Percentiles rank a stretch among this genome's conserved stretches.
These are phyloP conservation scores for Escarpia spicata DNA, from an alignment of 2,888 invertebrate species.

Conservation along the genomic window DNA sequence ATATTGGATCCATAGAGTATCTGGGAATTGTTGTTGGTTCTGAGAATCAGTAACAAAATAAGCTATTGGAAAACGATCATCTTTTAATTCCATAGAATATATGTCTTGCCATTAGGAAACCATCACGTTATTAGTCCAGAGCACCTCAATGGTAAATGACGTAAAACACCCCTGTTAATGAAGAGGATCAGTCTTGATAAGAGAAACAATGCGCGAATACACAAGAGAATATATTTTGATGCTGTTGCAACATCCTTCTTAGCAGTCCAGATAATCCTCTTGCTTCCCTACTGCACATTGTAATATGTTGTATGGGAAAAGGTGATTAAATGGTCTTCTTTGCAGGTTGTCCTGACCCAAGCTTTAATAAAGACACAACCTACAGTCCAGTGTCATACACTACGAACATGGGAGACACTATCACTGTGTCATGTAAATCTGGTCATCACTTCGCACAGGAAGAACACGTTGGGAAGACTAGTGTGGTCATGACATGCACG, in stretches of 20 bases:
- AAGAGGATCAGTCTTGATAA: no score
- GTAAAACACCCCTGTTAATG: no score
- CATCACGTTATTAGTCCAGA: neutral
- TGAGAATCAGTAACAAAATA: no score
- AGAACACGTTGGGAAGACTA: conserved; percentile 37
- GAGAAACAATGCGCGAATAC: no score
- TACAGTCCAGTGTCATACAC: neutral
- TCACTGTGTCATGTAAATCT: conserved; percentile 44
- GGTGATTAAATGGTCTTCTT: neutral
- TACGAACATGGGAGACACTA: conserved; percentile 32
- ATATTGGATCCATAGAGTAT: no score
- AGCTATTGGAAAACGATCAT: neutral
- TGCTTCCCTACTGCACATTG: neutral
- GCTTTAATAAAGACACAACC: neutral
- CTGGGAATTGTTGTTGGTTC: no score
- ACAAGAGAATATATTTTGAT: no score
- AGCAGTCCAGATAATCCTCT: neutral
- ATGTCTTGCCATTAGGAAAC: neutral
- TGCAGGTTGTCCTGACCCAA: conserved; percentile 22
- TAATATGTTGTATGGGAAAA: neutral
- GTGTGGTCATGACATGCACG: conserved; percentile 44
- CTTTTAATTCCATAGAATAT: neutral
- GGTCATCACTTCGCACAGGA: conserved; percentile 46
- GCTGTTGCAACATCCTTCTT: neutral
- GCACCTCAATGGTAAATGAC: no score